Evolutionary conservation across 2,113 vertebrate genomes (phyloP), one percentile per base, ranked within the genome.

Genomic region (Platycercus adscitus): DNA sequence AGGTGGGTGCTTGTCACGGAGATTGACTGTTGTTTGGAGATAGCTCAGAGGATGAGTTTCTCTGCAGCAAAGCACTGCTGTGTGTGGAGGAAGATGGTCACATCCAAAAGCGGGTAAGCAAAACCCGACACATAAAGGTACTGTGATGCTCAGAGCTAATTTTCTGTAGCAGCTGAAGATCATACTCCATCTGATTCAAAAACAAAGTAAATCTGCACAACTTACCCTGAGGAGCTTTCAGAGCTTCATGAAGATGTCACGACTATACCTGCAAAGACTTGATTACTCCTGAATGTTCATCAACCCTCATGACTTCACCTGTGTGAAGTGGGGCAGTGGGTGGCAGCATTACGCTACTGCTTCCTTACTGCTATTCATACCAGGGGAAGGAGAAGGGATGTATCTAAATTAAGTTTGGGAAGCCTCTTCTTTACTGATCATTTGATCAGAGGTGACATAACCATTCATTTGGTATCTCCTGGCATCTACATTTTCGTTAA

Each of bases 331-430:
- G 28, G 50, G 95, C 95, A 95, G 96, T 68, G 96, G 95, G 91
- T 97, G 94, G 94, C 95, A 94, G 88, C 96, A 69, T 97, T 96
- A 91, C 31, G 0, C 95, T 92, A 69, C 68, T 73, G 35, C 72
- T 96, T 93, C 90, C 66, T 43, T 43, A 7, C 20, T 56, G 16
- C 11, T 60, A 8, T 75, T 68, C 28, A 52, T 56, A 64, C 41
- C 29, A 73, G 5, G 17, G 9, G 37, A 69, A 88, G 18, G 37
- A 63, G 71, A 91, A 55, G 6, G 16, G 35, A 77, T 50, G 46
- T 41, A 25, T 55, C 55, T 71, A 86, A 95, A 91, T 81, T 53
- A 77, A 85, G 50, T 69, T 53, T 63, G 46, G 89, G 55, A 80
- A 71, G 21, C 17, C 29, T 25, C 7, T 84, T 85, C 39, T 72